A percentile compares a stretch with the other conserved stretches of the same genome.
Evolutionary conservation across 2,797 vertebrate genomes (phyloP).

Genomic region (Bucorvus abyssinicus): DNA sequence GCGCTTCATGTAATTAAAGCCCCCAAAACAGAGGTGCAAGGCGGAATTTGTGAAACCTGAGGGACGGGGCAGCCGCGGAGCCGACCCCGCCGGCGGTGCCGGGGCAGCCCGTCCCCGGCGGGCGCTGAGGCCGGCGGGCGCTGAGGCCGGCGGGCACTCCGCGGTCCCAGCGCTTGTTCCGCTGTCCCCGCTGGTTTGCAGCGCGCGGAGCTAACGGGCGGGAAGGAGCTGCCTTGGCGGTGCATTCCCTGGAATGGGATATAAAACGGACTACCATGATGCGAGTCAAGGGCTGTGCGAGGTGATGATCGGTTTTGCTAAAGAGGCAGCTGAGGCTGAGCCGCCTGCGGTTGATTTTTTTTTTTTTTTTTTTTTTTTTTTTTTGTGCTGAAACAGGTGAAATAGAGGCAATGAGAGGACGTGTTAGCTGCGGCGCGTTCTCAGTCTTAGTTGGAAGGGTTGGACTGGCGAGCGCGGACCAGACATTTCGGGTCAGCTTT

Average conservation of each 20-base stretch:
- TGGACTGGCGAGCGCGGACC: not conserved
- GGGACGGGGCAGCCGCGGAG: not conserved
- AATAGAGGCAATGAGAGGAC: not conserved
- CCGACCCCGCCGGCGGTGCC: not conserved
- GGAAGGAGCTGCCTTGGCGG: not conserved
- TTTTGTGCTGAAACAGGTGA: slow-evolving; percentile 1
- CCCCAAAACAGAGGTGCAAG: not conserved
- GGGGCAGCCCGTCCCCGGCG: not conserved
- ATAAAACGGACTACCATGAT: not conserved
- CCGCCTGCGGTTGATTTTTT: not conserved
- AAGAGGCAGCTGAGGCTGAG: not conserved
- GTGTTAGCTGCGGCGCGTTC: not conserved
- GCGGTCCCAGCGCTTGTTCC: not conserved
- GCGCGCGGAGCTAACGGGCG: not conserved
- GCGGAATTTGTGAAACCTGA: not conserved
- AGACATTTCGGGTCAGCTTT: not conserved
- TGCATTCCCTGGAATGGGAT: not conserved
- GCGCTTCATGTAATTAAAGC: not conserved
- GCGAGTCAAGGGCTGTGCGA: not conserved
- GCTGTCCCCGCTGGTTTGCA: not conserved
- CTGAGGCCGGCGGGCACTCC: not conserved
- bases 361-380: no score
- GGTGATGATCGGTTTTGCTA: not conserved
- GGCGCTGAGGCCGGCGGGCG: not conserved
- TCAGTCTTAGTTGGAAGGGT: not conserved